Conservation (phyloP, 2,113 vertebrate species). For the Microcebus jonahi region DNA sequence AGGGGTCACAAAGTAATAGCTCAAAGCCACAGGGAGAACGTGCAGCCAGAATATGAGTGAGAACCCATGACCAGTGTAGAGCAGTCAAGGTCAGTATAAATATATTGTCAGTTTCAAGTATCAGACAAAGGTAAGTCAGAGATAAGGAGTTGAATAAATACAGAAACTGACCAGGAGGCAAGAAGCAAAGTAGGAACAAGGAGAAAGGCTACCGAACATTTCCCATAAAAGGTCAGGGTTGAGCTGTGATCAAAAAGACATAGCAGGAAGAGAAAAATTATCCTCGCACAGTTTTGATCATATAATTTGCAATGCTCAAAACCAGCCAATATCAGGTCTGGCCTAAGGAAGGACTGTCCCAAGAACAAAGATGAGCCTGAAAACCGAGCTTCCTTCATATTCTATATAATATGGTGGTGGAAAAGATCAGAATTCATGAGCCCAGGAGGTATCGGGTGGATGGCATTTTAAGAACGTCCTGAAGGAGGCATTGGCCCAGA, state of each 20-base stretch:
- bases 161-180: not conserved
- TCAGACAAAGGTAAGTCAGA: not conserved
- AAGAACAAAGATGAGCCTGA: not conserved
- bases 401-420: not conserved
- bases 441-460: not conserved
- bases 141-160: not conserved
- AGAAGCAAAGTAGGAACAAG: not conserved
- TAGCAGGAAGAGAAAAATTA: not conserved
- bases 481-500: not conserved
- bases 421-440: not conserved
- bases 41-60: not conserved
- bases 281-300: not conserved
- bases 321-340: not conserved
- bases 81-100: not conserved
- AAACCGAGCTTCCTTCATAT: not conserved
- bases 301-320: not conserved
- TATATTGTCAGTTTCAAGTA: not conserved
- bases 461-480: not conserved
- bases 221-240: not conserved
- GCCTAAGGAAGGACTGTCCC: not conserved
- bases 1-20: not conserved
- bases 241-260: not conserved
- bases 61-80: not conserved
- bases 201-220: not conserved
- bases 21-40: not conserved